A percentile compares a stretch with the other conserved stretches of the same genome.
These are phyloP conservation scores for Drosophila greeni DNA, from an alignment of 2,888 invertebrate species.

Conservation along the genomic window DNA sequence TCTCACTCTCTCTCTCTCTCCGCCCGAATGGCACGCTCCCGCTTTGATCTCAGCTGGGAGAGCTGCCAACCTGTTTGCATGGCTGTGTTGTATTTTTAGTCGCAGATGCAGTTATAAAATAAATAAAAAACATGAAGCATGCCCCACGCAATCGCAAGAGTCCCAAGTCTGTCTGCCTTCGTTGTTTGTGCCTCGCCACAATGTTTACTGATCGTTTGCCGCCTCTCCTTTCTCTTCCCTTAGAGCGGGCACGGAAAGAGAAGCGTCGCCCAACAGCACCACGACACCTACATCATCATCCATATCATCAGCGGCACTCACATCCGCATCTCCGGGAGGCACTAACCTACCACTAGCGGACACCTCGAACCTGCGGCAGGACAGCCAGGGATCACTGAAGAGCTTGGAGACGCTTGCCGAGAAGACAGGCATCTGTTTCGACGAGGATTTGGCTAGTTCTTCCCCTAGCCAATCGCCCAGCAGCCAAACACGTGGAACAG, in stretches of 20 bases:
- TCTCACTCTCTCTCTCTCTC: neutral
- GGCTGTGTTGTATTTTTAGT: neutral
- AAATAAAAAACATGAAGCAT: slow-evolving; percentile 30
- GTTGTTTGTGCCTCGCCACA: slow-evolving; percentile 6
- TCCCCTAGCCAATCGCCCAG: slow-evolving; percentile 16
- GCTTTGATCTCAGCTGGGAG: slow-evolving; percentile 4
- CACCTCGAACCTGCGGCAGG: slow-evolving; percentile 74
- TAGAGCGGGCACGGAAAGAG: slow-evolving; percentile 26
- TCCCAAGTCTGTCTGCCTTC: slow-evolving; percentile 21
- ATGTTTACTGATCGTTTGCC: slow-evolving; percentile 13
- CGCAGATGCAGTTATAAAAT: slow-evolving; percentile 1
- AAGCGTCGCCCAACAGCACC: neutral
- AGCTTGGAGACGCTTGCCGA: slow-evolving; percentile 86
- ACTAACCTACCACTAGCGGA: slow-evolving; percentile 75
- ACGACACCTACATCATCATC: slow-evolving; percentile 1
- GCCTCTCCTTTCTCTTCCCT: neutral
- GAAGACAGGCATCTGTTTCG: slow-evolving; percentile 86
- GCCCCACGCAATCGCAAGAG: slow-evolving; percentile 25
- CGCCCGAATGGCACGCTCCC: neutral
- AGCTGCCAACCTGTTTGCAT: slow-evolving; percentile 26
- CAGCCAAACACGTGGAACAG: neutral
- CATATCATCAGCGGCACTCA: neutral
- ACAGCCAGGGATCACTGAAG: slow-evolving; percentile 81
- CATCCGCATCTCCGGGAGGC: slow-evolving; percentile 35
- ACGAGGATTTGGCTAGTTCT: slow-evolving; percentile 79